phyloP scores from a whole-genome alignment of 2,113 vertebrate species.

The Eurystomus gularis region DNA sequence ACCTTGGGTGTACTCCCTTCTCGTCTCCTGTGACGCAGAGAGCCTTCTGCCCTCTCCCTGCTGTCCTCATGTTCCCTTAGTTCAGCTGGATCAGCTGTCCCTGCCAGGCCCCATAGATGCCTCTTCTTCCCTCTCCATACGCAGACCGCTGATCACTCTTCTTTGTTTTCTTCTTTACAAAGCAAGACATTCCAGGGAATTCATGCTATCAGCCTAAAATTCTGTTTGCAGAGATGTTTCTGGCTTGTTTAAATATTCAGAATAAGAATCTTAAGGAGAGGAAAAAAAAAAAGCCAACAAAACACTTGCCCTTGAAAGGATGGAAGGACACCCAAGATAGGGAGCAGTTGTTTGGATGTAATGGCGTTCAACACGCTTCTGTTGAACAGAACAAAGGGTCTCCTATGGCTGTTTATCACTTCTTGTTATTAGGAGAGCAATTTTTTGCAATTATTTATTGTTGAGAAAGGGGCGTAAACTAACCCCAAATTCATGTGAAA shows the following conservation, averaged over 20 bases:
- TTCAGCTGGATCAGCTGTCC: neutral
- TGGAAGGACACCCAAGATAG: neutral
- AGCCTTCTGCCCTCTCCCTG: neutral
- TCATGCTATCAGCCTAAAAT: neutral
- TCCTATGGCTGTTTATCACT: neutral
- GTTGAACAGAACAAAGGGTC: neutral
- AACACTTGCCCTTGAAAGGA: neutral
- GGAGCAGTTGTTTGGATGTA: neutral
- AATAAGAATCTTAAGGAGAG: neutral
- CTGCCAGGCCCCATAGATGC: neutral
- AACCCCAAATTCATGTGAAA: neutral
- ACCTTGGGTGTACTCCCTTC: neutral
- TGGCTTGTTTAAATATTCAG: neutral
- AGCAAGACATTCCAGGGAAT: neutral
- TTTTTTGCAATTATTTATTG: too few relatives aligned
- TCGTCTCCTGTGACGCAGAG: rapidly evolving
- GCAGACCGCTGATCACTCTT: neutral
- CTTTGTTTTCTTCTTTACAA: neutral
- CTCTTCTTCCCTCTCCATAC: neutral
- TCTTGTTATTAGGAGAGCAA: neutral
- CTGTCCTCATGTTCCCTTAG: neutral
- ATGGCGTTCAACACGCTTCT: neutral
- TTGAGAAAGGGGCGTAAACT: neutral
- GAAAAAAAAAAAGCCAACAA: neutral
- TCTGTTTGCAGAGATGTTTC: neutral